A percentile compares a stretch with the other conserved stretches of the same genome.
These are phyloP conservation scores for Forbesichthys agassizii DNA, from an alignment of 2,113 vertebrate genomes.

Conservation along the genomic window DNA sequence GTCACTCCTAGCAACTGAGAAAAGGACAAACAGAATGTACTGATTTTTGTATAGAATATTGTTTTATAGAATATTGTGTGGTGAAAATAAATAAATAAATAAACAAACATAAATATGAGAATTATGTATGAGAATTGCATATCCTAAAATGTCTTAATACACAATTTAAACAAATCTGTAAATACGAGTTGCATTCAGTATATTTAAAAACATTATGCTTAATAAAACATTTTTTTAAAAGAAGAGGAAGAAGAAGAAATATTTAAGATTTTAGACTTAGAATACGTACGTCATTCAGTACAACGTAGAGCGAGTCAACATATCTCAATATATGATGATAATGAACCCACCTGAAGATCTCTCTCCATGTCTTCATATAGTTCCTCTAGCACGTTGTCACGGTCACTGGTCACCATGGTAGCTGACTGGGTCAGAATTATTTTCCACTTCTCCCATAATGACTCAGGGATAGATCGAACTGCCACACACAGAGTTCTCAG, in stretches of 20 bases:
- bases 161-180: too few relatives aligned
- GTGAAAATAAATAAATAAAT: background rate
- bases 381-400: conserved; percentile 69
- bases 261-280: too few relatives aligned
- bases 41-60: background rate
- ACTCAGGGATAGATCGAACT: conserved; percentile 81
- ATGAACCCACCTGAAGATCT: conserved; percentile 79
- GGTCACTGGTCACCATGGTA: conserved; percentile 66
- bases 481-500: conserved; percentile 90
- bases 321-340: background rate
- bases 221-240: too few relatives aligned
- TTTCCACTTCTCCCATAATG: conserved; percentile 76
- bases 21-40: background rate
- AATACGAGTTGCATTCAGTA: too few relatives aligned
- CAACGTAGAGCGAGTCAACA: background rate
- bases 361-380: conserved; percentile 86
- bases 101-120: background rate
- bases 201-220: too few relatives aligned
- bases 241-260: too few relatives aligned
- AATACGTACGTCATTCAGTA: too few relatives aligned
- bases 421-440: conserved; percentile 68
- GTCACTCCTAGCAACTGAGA: conserved; percentile 89
- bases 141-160: too few relatives aligned
- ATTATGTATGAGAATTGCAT: background rate
- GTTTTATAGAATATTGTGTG: too few relatives aligned